These are phyloP conservation scores for Laothoe populi DNA, from an alignment of 2,888 invertebrate genomes.

Conservation along the genomic window DNA sequence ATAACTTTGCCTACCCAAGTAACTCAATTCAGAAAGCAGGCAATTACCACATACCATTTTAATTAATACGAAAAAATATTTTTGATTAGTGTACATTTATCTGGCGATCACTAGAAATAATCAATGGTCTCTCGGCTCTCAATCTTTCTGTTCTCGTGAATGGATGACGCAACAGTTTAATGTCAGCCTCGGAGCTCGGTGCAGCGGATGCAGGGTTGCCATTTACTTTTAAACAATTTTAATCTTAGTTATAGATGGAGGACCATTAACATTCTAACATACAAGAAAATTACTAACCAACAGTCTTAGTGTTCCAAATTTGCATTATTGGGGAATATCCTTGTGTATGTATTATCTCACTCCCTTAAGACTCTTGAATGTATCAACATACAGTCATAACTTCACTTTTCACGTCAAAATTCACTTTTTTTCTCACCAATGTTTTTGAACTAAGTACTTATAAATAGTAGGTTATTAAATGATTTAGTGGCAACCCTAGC, in stretches of 20 bases:
- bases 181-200: constrained; percentile 40
- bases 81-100: constrained; percentile 9
- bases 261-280: no score
- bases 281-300: no score
- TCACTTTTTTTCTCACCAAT: no score
- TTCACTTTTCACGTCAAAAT: no score
- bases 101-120: constrained; percentile 11
- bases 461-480: background rate
- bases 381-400: no score
- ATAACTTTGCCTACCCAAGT: background rate
- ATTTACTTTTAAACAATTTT: background rate
- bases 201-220: constrained; percentile 30
- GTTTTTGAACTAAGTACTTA: no score
- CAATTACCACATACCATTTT: background rate
- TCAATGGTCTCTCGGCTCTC: constrained; percentile 24
- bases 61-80: constrained; percentile 19
- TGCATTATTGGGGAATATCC: no score
- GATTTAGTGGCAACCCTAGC: background rate
- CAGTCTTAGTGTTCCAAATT: no score
- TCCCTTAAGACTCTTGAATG: no score
- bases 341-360: no score
- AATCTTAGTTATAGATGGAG: no score
- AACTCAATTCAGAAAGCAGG: background rate
- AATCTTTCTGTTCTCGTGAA: constrained; percentile 46
- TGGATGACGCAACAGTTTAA: constrained; percentile 64